These are phyloP conservation scores for Romanogobio albipinnatus DNA, from an alignment of 2,113 vertebrate species.

Conservation along the genomic window DNA sequence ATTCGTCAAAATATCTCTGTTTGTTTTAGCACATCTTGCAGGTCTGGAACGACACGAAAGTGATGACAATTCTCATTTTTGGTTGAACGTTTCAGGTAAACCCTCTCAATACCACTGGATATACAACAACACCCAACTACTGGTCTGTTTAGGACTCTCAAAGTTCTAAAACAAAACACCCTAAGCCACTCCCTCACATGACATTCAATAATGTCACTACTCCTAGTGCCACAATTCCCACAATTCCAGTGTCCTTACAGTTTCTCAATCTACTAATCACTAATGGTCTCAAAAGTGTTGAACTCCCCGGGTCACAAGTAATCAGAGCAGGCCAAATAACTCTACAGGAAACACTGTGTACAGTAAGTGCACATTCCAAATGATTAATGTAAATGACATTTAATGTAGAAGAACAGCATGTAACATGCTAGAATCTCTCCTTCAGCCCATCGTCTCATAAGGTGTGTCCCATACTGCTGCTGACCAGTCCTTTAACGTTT, in stretches of 20 bases:
- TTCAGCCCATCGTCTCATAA: slow-evolving; percentile 61
- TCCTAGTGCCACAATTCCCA: background rate
- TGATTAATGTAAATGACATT: slow-evolving; percentile 4
- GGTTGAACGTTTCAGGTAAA: background rate
- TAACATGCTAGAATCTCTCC: background rate
- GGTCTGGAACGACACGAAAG: background rate
- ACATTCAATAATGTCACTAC: background rate
- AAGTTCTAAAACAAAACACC: background rate
- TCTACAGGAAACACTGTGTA: slow-evolving; percentile 5
- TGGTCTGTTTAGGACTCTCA: background rate
- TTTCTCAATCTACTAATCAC: background rate
- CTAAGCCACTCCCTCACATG: background rate
- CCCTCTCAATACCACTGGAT: background rate
- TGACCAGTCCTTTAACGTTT: slow-evolving; percentile 88
- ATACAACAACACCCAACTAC: background rate
- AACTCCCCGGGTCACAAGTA: background rate
- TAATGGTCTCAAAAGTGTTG: background rate
- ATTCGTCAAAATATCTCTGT: background rate
- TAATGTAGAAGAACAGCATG: background rate
- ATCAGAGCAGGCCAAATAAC: background rate
- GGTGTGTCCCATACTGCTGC: slow-evolving; percentile 74
- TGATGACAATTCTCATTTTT: background rate
- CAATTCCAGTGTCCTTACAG: background rate
- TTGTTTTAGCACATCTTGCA: background rate
- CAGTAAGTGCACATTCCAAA: slow-evolving; percentile 35